Evolutionary conservation across 2,888 invertebrate genomes (phyloP), one percentile per base, ranked within the genome.

Genomic region (Alloplasta piceator): DNA sequence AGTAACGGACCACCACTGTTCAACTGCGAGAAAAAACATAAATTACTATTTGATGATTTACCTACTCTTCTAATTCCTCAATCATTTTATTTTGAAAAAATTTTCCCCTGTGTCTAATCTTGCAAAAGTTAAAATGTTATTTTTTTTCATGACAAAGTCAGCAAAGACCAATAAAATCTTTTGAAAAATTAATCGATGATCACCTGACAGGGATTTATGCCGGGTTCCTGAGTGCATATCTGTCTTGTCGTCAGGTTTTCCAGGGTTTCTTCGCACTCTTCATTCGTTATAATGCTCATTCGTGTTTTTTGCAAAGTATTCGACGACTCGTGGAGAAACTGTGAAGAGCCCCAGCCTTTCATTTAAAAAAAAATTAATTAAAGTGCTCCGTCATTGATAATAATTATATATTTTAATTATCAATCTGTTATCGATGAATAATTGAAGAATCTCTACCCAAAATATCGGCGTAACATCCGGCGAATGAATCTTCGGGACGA

Each of bases 151-250:
- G 1, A 26, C 26, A 43, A 6, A 9, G 4, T 6, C 43, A 43
- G 10, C 43, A 10, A 43, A 9, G 1, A 43, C 43, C 1, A 43
- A 43, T 1, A 9, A 4, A 43, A 43, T 43, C 6, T 43, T 43
- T 1, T 10, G 10, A 43, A 43, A 43, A 2, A 43, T 43, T 9
- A 43, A 43, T 43, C 5, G 4, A 60, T n/a, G 14, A 41, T 82
- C 84, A 95, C 95, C 93, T 94, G 94, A 85, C 95, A 95, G 12
- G 94, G 88, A 83, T 95, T 95, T 83, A 93, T 94, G 36, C 92
- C 93, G 0, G 92, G 87, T 14, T n/a, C 83, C 16, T 85, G 93
- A 0, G 95, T 94, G 86, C 95, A 95, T 38, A 95, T 89, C 60
- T 92, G 88, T 2, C 80, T 48, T 1, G 67, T 12, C 0, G 78